phyloP scores from a whole-genome alignment of 2,797 vertebrate species.

The Rousettus madagascariensis region DNA sequence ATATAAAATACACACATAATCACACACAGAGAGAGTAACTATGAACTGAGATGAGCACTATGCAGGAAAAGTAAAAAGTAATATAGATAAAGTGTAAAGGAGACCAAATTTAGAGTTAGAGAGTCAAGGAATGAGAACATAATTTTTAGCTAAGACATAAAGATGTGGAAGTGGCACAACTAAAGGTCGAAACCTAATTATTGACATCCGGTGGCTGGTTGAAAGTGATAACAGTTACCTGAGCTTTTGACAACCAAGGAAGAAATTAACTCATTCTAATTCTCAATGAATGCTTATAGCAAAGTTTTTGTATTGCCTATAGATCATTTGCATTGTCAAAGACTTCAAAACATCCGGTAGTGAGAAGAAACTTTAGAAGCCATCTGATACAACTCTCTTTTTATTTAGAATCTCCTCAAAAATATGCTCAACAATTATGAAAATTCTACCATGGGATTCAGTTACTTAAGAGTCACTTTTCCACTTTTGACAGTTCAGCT shows the following conservation, averaged over 20 bases:
- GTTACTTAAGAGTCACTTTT: not conserved
- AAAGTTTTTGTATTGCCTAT: not conserved
- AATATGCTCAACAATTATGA: not conserved
- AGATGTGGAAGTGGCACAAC: not conserved
- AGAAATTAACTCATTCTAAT: not conserved
- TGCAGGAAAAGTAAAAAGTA: not conserved
- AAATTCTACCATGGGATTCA: not conserved
- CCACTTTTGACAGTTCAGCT: not conserved
- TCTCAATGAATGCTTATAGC: not conserved
- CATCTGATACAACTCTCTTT: not conserved
- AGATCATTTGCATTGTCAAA: not conserved
- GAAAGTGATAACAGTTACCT: not conserved
- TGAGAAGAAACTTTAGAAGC: not conserved
- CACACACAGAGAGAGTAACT: not conserved
- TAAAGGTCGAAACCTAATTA: not conserved
- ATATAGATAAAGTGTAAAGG: not conserved
- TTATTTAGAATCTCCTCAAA: not conserved
- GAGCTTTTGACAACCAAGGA: not conserved
- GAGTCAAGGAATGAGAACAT: not conserved
- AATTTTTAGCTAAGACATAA: not conserved
- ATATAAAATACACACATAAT: not conserved
- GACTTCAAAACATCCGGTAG: not conserved
- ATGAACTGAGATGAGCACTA: not conserved
- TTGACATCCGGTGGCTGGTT: not conserved
- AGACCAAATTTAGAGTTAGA: not conserved